A percentile compares a stretch with the other conserved stretches of the same genome.
Evolutionary conservation across 2,113 vertebrate genomes (phyloP).

Genomic region (Hyaena hyaena): DNA sequence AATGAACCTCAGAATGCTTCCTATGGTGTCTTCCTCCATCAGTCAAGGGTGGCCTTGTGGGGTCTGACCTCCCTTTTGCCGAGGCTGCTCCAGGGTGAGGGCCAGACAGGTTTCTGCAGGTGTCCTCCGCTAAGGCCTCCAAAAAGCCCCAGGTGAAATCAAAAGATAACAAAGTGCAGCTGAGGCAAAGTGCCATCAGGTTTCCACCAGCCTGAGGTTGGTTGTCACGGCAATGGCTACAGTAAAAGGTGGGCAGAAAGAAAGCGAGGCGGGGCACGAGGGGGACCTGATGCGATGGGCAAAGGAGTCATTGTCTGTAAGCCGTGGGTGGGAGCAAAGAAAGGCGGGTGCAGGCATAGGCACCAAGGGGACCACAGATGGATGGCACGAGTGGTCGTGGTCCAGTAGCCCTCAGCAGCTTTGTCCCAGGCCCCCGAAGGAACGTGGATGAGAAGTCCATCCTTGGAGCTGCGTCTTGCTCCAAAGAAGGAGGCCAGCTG

Average conservation of each 20-base stretch:
- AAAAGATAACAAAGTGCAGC: neutral
- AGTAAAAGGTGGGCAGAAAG: neutral
- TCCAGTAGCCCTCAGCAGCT: neutral
- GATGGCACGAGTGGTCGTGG: neutral
- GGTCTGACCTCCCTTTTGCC: neutral
- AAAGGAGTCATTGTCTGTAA: neutral
- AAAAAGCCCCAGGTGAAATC: neutral
- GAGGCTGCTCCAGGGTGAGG: neutral
- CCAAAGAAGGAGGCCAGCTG: neutral
- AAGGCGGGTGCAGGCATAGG: neutral
- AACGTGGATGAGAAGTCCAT: neutral
- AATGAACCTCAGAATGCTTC: neutral
- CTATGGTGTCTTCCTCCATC: neutral
- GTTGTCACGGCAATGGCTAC: neutral
- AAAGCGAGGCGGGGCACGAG: neutral
- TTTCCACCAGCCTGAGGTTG: neutral
- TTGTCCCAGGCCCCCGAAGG: neutral
- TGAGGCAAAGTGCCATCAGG: neutral
- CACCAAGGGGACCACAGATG: accelerated
- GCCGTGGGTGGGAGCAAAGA: neutral
- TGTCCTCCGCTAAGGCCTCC: neutral
- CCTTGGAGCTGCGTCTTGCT: too few relatives aligned
- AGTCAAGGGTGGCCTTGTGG: neutral
- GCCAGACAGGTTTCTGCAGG: neutral
- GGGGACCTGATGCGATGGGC: neutral